These are phyloP conservation scores for Zoanthus sociatus DNA, from an alignment of 92 coral and sea anemone species.

Conservation along the genomic window DNA sequence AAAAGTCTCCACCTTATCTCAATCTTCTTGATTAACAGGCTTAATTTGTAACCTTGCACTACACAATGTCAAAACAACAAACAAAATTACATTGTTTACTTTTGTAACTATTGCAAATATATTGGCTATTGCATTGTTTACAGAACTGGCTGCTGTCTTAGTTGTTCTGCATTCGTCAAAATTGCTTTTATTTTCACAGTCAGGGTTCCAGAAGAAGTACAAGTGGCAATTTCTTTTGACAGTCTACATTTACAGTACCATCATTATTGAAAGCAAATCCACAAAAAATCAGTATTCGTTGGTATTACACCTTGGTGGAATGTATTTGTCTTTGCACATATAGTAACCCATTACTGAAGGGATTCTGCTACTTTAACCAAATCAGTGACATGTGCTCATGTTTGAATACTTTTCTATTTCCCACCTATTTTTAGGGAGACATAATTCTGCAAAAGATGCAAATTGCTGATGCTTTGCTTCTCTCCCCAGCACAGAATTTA, in stretches of 20 bases:
- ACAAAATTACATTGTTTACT: neutral
- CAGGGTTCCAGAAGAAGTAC: slow-evolving; percentile 61
- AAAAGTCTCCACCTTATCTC: slow-evolving; percentile 27
- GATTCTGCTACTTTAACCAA: slow-evolving; percentile 54
- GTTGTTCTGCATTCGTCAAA: slow-evolving; percentile 50
- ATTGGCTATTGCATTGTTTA: slow-evolving; percentile 21
- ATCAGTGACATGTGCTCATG: slow-evolving; percentile 46
- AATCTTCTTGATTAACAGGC: slow-evolving; percentile 35
- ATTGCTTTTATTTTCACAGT: slow-evolving; percentile 61
- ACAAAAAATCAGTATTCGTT: slow-evolving; percentile 66
- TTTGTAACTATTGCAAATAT: neutral
- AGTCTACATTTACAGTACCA: slow-evolving; percentile 51
- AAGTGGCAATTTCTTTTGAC: slow-evolving; percentile 61
- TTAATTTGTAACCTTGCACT: slow-evolving; percentile 24
- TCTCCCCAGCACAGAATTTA: slow-evolving; percentile 46
- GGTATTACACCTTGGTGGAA: slow-evolving; percentile 58
- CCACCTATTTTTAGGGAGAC: slow-evolving; percentile 35
- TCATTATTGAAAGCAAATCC: slow-evolving; percentile 57
- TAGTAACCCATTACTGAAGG: slow-evolving; percentile 42
- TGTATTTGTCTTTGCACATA: slow-evolving; percentile 27
- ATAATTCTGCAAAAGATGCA: slow-evolving; percentile 26
- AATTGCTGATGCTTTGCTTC: slow-evolving; percentile 49
- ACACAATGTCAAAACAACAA: slow-evolving; percentile 42
- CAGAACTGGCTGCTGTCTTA: slow-evolving; percentile 13
- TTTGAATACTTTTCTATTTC: slow-evolving; percentile 43